Evolutionary conservation across 2,113 vertebrate genomes (phyloP).

Genomic region (Tichodroma muraria): DNA sequence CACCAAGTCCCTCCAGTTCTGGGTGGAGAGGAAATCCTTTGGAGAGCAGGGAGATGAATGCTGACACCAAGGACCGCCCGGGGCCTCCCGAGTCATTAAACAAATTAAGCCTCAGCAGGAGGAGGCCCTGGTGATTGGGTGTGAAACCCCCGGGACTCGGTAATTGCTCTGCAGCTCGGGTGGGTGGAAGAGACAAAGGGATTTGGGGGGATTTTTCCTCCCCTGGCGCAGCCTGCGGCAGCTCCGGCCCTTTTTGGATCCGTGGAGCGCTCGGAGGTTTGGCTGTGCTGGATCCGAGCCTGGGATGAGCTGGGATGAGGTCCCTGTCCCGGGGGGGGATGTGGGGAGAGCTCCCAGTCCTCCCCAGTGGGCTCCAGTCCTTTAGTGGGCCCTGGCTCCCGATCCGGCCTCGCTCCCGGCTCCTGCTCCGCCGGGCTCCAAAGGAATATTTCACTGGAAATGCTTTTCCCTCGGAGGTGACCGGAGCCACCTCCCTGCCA

Average conservation of each 20-base stretch:
- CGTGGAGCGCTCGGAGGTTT: accelerated
- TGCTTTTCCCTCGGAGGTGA: background rate
- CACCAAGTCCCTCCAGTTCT: background rate
- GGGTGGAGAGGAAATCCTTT: background rate
- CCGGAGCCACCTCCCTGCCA: accelerated
- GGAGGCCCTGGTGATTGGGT: conserved; percentile 6
- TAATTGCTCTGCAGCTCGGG: background rate
- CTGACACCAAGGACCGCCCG: background rate
- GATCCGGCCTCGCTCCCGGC: too few relatives aligned
- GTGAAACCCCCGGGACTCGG: background rate
- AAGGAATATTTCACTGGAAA: background rate
- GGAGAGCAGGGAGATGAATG: background rate
- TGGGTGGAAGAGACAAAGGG: background rate
- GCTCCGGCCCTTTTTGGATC: background rate
- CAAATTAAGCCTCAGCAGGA: conserved; percentile 2
- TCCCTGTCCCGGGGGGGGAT: background rate
- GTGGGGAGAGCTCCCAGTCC: background rate
- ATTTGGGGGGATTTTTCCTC: background rate
- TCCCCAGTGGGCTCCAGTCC: background rate
- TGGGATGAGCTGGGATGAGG: background rate
- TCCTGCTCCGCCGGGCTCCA: too few relatives aligned
- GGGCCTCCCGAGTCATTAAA: conserved; percentile 23
- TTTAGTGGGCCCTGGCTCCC: background rate
- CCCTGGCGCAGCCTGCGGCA: accelerated
- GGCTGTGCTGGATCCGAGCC: background rate